Percentiles rank a stretch among this genome's conserved stretches.
These are phyloP conservation scores for Brachirus orientalis DNA, from an alignment of 2,113 vertebrate genomes.

Conservation along the genomic window DNA sequence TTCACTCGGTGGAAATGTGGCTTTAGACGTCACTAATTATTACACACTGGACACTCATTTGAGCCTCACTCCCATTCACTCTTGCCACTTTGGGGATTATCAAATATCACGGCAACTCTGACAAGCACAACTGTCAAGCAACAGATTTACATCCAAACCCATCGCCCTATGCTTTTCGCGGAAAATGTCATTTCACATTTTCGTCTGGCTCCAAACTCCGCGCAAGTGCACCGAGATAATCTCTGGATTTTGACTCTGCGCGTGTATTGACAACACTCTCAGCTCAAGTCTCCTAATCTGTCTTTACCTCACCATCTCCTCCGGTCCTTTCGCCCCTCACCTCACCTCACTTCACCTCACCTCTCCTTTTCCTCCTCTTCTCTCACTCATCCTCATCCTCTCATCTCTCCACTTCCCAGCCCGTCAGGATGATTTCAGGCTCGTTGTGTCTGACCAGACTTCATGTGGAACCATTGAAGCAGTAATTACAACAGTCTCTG, in stretches of 20 bases:
- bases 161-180: conserved; percentile 20
- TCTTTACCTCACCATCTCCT: conserved; percentile 21
- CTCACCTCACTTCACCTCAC: background rate
- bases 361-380: conserved; percentile 11
- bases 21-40: too few species aligned
- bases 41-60: conserved; percentile 12
- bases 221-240: conserved; percentile 53
- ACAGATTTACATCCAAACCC: conserved; percentile 61
- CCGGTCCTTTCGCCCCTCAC: background rate
- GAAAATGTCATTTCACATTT: conserved; percentile 65
- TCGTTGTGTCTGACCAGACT: conserved; percentile 62
- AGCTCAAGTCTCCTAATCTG: conserved; percentile 11
- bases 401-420: conserved; percentile 31
- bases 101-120: conserved; percentile 50
- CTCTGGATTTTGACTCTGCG: conserved; percentile 51
- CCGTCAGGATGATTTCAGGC: conserved; percentile 73
- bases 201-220: conserved; percentile 51
- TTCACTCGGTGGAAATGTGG: too few species aligned
- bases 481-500: conserved; percentile 71
- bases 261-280: conserved; percentile 44
- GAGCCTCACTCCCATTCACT: conserved; percentile 6
- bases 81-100: conserved; percentile 57
- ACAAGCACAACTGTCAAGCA: conserved; percentile 60
- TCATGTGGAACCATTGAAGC: conserved; percentile 43
- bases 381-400: conserved; percentile 23